Conservation (phyloP, 2,113 vertebrate species). For the Hippoglossus stenolepis region DNA sequence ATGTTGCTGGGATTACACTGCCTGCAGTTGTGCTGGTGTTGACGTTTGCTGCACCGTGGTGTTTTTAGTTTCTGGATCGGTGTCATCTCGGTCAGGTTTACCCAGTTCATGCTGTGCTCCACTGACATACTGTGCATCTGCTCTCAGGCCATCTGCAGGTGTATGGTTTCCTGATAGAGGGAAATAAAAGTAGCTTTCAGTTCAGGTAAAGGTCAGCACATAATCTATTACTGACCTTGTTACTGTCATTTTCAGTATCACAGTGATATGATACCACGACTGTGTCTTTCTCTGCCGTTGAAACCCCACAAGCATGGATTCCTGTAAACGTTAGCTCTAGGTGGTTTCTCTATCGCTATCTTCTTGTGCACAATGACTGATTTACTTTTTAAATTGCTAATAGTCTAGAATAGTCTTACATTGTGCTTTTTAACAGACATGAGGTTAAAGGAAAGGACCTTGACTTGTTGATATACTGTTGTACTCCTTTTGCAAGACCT, state of each 20-base stretch:
- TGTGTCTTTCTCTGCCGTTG: slow-evolving; percentile 59
- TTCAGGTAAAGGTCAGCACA: slow-evolving; percentile 49
- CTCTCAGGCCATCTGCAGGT: slow-evolving; percentile 14
- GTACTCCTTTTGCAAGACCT: background rate
- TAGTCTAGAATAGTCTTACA: background rate
- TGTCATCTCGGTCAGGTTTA: slow-evolving; percentile 2
- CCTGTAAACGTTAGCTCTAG: slow-evolving; percentile 73
- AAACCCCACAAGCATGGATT: slow-evolving; percentile 70
- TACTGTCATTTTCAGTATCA: slow-evolving; percentile 74
- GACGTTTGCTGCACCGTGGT: slow-evolving; percentile 13
- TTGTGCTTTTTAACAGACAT: background rate
- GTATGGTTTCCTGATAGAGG: slow-evolving; percentile 19
- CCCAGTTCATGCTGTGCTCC: background rate
- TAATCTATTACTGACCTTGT: slow-evolving; percentile 56
- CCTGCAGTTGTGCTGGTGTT: slow-evolving; percentile 24
- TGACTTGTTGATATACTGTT: too few relatives aligned
- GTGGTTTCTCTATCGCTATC: slow-evolving; percentile 67
- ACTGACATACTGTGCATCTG: background rate
- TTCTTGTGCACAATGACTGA: slow-evolving; percentile 48
- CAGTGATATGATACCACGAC: slow-evolving; percentile 71
- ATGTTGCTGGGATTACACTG: slow-evolving; percentile 13
- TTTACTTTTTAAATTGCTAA: slow-evolving; percentile 27
- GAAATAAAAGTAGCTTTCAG: slow-evolving; percentile 33
- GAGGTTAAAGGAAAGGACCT: background rate
- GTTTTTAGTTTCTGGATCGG: slow-evolving; percentile 21